Evolutionary conservation across 53 echinoderm and acorn worm species (phyloP), one percentile per base, ranked within the genome.

Genomic region (Stichopus horrens): DNA sequence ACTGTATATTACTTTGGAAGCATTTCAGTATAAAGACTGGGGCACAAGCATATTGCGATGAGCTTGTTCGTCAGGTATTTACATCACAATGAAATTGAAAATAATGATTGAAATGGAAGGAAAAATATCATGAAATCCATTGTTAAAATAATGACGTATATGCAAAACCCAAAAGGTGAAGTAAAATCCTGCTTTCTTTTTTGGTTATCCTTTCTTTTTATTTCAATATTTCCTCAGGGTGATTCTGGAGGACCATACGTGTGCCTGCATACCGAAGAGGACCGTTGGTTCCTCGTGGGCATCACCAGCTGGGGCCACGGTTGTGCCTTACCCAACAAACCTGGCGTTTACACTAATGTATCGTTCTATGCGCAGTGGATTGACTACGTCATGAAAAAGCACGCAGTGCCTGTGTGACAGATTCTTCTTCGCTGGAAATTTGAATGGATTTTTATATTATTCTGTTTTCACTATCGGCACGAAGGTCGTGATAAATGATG

Each of bases 221-320:
- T 67, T 23, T 10, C 37, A 10, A 21, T 37, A 37, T 18, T 55
- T 57, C 83, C 21, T 14, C 86, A 94, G 94, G 96, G 96, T 8
- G 96, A 96, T 73, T 96, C 96, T 21, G 96, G 96, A 73, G 96
- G 96, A 1, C 96, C 96, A 4, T 71, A 91, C 20, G 59, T 88
- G 6, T 96, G 96, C 57, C 83, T 90, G 18, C 57, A 85, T 67
- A 68, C 88, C 21, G 90, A 68, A 4, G 96, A 94, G 23, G 93
- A 90, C 23, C 94, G 83, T 5, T 96, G 96, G 96, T 93, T 93
- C 74, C 81, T 95, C 11, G 93, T 95, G 11, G 96, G 96, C 0
- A 74, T 96, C 73, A 95, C 95, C 4, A 96, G 96, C 88, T 96
- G 96, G 96, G 96, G 96, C 6, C 92, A 91, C 10, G 96, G 96